phyloP scores from a whole-genome alignment of 2,797 vertebrate species.

The Poeciliopsis paucimaculata region DNA sequence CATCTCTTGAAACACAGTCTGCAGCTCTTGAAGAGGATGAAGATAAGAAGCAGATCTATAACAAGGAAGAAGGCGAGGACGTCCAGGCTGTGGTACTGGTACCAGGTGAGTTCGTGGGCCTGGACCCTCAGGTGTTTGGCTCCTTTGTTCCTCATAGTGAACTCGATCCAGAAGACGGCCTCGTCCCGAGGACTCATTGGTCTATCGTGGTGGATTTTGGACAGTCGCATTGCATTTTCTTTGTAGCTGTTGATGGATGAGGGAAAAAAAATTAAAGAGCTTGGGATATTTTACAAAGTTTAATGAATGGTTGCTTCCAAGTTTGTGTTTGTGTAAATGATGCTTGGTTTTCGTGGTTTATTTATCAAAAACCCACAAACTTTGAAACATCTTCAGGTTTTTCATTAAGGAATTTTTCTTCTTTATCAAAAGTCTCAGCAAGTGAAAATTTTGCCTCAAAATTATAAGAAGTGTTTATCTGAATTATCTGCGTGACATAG shows the following conservation, averaged over 20 bases:
- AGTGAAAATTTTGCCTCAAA: too few relatives aligned
- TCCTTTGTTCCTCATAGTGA: slow-evolving; percentile 85
- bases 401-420: too few relatives aligned
- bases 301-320: too few relatives aligned
- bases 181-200: slow-evolving; percentile 79
- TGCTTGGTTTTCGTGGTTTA: too few relatives aligned
- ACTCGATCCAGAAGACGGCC: slow-evolving; percentile 87
- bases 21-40: slow-evolving; percentile 63
- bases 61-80: slow-evolving; percentile 76
- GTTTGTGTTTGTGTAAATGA: too few relatives aligned
- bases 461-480: too few relatives aligned
- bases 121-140: slow-evolving; percentile 84
- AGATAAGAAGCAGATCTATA: slow-evolving; percentile 46
- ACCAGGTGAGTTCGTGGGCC: slow-evolving; percentile 83
- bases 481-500: too few relatives aligned
- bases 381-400: too few relatives aligned
- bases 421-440: too few relatives aligned
- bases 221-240: slow-evolving; percentile 77
- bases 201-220: slow-evolving; percentile 84
- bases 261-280: too few relatives aligned
- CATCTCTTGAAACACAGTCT: slow-evolving; percentile 57
- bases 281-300: too few relatives aligned
- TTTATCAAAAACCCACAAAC: too few relatives aligned
- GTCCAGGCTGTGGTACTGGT: slow-evolving; percentile 85
- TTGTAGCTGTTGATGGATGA: slow-evolving; percentile 76